Base-by-base conservation (phyloP, 2,113 vertebrate genomes). In the Melanerpes formicivorus region DNA sequence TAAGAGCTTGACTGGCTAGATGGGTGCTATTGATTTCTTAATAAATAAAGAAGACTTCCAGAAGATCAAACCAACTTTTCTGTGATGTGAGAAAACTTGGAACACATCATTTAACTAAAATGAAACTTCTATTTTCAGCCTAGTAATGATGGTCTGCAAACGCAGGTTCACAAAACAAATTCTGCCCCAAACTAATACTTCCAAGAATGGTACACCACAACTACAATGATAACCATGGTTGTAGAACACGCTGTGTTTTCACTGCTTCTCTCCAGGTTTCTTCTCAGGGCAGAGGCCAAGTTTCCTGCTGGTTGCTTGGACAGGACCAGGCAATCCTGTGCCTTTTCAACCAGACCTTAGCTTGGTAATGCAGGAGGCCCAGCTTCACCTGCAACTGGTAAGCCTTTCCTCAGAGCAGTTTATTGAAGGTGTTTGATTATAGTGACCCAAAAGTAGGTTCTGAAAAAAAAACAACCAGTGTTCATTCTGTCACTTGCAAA, bases 301-400 rank as follows among this genome's bases (percentile, higher is more conserved):
- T 10, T 63, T 83, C 16, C 78, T 81, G 18, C 32, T 29, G 3
- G 48, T 79, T 6, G 0, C 60, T 65, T 56, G 10, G 14, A 26
- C 14, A 16, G 16, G 44, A 42, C 9, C 18, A 32, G 25, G 18
- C 18, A 69, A 44, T 25, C 18, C 22, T 23, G 23, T 75, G 37
- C 32, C 66, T 79, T 87, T 82, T 37, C 67, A 76, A 54, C 8
- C 25, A 76, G 44, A 58, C 18, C 32, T 72, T 48, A 69, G 13
- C 25, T 77, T 19, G 5, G 25, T 22, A 34, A 14, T 2, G 2
- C 5, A 10, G 0, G 0, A 42, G 5, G 5, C 15, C 14, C 62
- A 67, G 29, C 11, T 80, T 67, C 4, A 1, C 18, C 56, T 50
- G 26, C 10, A 16, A 46, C 19, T 2, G 3, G 25, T 5, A 52